Evolutionary conservation across 2,113 vertebrate genomes (phyloP).

Genomic region (Dipodomys spectabilis): DNA sequence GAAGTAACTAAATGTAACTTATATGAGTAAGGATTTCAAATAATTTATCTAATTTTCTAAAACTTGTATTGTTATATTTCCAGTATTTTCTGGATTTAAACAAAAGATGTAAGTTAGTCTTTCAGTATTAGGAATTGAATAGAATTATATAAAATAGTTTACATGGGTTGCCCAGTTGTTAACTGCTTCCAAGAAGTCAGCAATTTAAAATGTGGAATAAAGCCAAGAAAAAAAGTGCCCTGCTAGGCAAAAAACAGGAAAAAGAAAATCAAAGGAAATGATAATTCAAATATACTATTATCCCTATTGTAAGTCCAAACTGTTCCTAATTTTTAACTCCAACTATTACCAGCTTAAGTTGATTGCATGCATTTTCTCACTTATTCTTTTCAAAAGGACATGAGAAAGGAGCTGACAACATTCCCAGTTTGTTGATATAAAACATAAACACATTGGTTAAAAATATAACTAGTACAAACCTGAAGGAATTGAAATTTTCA

Average conservation of each 20-base stretch:
- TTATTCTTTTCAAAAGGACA: not conserved
- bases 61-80: conserved; percentile 1
- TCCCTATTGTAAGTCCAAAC: not conserved
- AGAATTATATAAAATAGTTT: conserved; percentile 10
- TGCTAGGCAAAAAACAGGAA: not conserved
- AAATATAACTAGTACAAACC: not conserved
- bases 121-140: conserved; percentile 55
- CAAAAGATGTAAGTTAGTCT: conserved; percentile 38
- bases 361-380: not conserved
- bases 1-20: not conserved
- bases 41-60: not conserved
- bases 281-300: not conserved
- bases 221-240: not conserved
- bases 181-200: not conserved
- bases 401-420: not conserved
- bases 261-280: not conserved
- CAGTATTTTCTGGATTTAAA: not conserved
- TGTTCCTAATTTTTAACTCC: not conserved
- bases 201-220: not conserved
- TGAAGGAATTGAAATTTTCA: not conserved
- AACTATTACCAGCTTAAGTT: not conserved
- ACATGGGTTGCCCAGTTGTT: not conserved
- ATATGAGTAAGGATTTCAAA: not conserved
- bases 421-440: not conserved
- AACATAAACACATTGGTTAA: not conserved